phyloP scores from a whole-genome alignment of 2,113 vertebrate species.

The Fregetta grallaria region DNA sequence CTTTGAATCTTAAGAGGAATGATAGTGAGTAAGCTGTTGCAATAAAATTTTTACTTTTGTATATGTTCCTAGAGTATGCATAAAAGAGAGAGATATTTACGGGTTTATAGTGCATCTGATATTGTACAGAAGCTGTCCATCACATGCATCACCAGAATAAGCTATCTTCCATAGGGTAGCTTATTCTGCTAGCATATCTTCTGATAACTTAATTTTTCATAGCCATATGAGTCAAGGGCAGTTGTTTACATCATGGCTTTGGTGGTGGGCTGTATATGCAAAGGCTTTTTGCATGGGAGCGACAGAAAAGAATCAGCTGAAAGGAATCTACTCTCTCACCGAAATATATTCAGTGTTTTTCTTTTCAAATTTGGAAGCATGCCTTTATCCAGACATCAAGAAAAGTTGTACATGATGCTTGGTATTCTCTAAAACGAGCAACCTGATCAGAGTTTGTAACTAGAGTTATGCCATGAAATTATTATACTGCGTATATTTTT shows the following conservation, averaged over 20 bases:
- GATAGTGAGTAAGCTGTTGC: not conserved
- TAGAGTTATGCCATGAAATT: not conserved
- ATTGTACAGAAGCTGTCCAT: not conserved
- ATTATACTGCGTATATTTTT: not conserved
- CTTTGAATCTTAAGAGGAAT: not conserved
- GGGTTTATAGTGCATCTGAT: not conserved
- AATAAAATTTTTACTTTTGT: not conserved
- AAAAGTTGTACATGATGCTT: not conserved
- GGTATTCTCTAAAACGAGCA: not conserved
- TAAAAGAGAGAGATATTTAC: not conserved
- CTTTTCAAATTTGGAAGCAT: not conserved
- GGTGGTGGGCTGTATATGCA: not conserved
- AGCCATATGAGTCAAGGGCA: not conserved
- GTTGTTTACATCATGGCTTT: not conserved
- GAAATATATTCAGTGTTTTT: not conserved
- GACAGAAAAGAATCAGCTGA: not conserved
- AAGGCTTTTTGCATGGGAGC: not conserved
- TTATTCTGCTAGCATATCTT: not conserved
- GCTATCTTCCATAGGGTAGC: not conserved
- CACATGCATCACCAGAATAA: not conserved
- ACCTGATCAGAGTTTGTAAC: not conserved
- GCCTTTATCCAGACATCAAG: not conserved
- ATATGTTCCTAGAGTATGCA: not conserved
- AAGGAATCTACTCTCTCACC: not conserved
- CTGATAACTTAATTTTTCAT: not conserved